Conservation (phyloP, 2,113 vertebrate genomes). For the Phodopus roborovskii region DNA sequence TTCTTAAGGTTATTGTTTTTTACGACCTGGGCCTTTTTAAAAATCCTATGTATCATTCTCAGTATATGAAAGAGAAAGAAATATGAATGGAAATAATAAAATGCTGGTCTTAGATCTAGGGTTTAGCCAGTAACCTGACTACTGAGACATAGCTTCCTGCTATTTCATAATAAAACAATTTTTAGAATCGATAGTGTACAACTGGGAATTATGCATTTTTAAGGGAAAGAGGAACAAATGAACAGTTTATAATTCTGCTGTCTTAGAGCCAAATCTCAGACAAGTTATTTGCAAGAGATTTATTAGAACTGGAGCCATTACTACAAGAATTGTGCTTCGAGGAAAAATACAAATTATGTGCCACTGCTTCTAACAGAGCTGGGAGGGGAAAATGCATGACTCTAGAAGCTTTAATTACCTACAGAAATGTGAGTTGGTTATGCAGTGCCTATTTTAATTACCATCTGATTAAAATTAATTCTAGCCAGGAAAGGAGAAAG, state of each 20-base stretch:
- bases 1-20: background rate
- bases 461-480: slow-evolving; percentile 81
- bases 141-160: background rate
- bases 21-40: background rate
- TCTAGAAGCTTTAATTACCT: slow-evolving; percentile 81
- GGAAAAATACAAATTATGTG: slow-evolving; percentile 75
- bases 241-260: slow-evolving; percentile 68
- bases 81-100: slow-evolving; percentile 50
- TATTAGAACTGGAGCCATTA: slow-evolving; percentile 61
- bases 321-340: slow-evolving; percentile 58
- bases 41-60: background rate
- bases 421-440: slow-evolving; percentile 73
- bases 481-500: slow-evolving; percentile 67
- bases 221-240: slow-evolving; percentile 62
- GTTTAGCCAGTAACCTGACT: slow-evolving; percentile 19
- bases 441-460: slow-evolving; percentile 82
- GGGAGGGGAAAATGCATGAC: slow-evolving; percentile 52
- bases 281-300: slow-evolving; percentile 62
- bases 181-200: slow-evolving; percentile 48
- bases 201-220: slow-evolving; percentile 54
- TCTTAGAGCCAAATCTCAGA: slow-evolving; percentile 38
- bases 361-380: slow-evolving; percentile 62
- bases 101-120: background rate
- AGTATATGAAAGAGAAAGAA: slow-evolving; percentile 21
- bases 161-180: slow-evolving; percentile 53